These are phyloP conservation scores for Dexiosoma caninum DNA, from an alignment of 2,888 invertebrate species.

Conservation along the genomic window DNA sequence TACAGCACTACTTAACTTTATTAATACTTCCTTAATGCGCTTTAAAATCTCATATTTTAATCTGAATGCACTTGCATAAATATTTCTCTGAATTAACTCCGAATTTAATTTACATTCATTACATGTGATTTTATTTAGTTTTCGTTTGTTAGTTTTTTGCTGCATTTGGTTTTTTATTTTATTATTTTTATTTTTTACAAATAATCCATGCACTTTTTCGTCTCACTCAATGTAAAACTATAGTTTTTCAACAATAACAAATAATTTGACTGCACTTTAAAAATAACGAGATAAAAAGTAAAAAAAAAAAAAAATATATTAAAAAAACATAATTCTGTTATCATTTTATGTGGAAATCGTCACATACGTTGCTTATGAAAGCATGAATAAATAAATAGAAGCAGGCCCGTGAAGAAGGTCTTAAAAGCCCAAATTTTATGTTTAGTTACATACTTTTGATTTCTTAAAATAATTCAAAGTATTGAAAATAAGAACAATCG, in stretches of 20 bases:
- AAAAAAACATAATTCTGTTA: slow-evolving; percentile 33
- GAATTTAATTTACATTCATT: slow-evolving; percentile 34
- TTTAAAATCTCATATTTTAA: slow-evolving; percentile 49
- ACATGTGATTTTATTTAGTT: slow-evolving; percentile 6
- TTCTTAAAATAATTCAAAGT: too few species aligned
- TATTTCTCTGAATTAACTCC: slow-evolving; percentile 5
- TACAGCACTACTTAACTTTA: not conserved
- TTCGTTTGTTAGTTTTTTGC: not conserved
- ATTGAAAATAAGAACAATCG: too few species aligned
- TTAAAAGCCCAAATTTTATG: not conserved
- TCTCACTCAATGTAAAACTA: not conserved
- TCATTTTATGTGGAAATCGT: slow-evolving; percentile 24
- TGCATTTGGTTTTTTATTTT: slow-evolving; percentile 24
- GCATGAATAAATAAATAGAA: slow-evolving; percentile 5
- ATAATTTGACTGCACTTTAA: slow-evolving; percentile 7
- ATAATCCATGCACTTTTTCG: slow-evolving; percentile 34
- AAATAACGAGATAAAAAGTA: not conserved
- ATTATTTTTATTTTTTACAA: too few species aligned
- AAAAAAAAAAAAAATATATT: not conserved
- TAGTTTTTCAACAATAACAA: not conserved
- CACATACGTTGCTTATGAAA: not conserved
- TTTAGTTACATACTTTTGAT: too few species aligned
- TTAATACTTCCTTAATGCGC: slow-evolving; percentile 33
- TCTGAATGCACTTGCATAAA: slow-evolving; percentile 29
- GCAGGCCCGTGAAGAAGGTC: not conserved